Base-by-base conservation (phyloP, 1,140 invertebrate genomes). In the Aphelenchoides avenae region DNA sequence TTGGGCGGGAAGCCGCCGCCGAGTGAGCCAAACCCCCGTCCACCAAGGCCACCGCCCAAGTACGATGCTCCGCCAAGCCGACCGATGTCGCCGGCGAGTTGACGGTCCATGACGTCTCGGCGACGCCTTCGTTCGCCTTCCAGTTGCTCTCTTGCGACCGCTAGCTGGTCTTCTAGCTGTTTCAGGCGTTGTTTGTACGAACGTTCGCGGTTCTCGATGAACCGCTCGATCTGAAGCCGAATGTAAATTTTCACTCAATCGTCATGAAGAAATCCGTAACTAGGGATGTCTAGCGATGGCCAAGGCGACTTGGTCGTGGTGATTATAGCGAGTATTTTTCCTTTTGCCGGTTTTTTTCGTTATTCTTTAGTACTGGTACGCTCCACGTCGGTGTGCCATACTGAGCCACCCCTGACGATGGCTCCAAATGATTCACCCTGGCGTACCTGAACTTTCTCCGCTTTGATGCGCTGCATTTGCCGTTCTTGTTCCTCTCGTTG, bases 401-500 rank as follows among this genome's bases (percentile, higher is more conserved):
- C n/a, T n/a, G n/a, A n/a, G n/a, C n/a, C n/a, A n/a, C n/a, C n/a
- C n/a, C n/a, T 51, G 5, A 47, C 15, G 2, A 2, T 58, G 34
- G 18, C 34, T 13, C 34, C 34, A 36, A 62, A n/a, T 5, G 22
- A n/a, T n/a, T n/a, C n/a, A n/a, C n/a, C n/a, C 20, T 3, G 29
- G n/a, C n/a, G n/a, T n/a, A 68, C 69, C 52, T 73, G 72, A 30
- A 52, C 55, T 34, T 75, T 75, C 55, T 75, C 73, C 22, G 57
- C 56, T 18, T 58, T 57, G 33, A 75, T 75, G 24, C 68, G 34
- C 13, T 52, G 44, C 9, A 73, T 50, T 52, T 77, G 74, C 36
- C 64, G 54, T 46, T 75, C 73, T 53, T 75, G 73, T 50, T 75
- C 73, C 51, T 75, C 74, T 29, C 75, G 52, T 43, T 75, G 73